These are phyloP conservation scores for Ceraclea dissimilis DNA, from an alignment of 2,888 invertebrate species.

Conservation along the genomic window DNA sequence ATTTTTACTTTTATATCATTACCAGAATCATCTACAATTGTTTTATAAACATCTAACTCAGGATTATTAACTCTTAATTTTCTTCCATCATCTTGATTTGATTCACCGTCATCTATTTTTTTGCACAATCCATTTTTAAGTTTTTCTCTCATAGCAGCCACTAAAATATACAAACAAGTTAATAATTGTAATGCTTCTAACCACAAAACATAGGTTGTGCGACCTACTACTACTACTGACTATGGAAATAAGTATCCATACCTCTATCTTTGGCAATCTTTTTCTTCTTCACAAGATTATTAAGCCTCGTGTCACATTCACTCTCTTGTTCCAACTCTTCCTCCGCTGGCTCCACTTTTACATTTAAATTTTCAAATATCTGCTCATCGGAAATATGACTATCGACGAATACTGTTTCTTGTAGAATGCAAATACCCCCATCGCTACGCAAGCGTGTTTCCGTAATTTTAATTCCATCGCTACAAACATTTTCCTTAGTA, in stretches of 20 bases:
- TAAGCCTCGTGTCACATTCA: not conserved
- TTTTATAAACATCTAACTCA: not conserved
- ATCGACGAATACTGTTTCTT: not conserved
- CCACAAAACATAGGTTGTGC: no score
- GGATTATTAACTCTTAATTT: not conserved
- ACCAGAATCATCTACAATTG: not conserved
- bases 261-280: not conserved
- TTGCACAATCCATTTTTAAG: not conserved
- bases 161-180: not conserved
- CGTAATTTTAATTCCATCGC: no score
- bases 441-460: no score
- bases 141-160: not conserved
- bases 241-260: not conserved
- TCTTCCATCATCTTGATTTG: not conserved
- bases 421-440: not conserved
- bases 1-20: not conserved
- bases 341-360: not conserved
- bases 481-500: no score
- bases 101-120: not conserved
- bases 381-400: not conserved
- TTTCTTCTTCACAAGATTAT: not conserved
- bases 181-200: not conserved
- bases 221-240: no score
- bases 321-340: not conserved
- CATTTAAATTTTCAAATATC: not conserved